Evolutionary conservation across 2,113 vertebrate species (phyloP), one percentile per base, ranked within the genome.

Genomic region (Hystrix cristata): DNA sequence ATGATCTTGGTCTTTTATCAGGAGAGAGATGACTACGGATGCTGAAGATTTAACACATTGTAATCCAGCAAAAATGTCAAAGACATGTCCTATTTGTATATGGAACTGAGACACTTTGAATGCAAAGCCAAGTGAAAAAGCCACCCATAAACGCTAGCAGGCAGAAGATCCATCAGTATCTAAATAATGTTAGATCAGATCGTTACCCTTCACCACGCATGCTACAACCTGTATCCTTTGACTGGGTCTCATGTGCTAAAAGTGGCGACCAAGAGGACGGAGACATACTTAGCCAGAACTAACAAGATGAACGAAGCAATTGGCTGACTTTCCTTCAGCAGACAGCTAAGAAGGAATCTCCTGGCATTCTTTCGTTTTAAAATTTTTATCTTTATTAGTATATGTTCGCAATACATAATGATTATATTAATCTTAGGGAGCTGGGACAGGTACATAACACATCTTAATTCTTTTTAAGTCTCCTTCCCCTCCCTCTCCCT

Each of bases 121-220:
- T 91, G 72, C 91, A 91, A 90, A 91, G 27, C 3, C 64, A 86
- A 62, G 72, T 43, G 29, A 69, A 95, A 59, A 85, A 80, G 29
- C 34, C 16, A 74, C 48, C 7, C n/a, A 46, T n/a, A 21, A 72
- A 78, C 34, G 93, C 21, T 72, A 53, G 57, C 0, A 86, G 64
- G 76, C 76, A 90, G 87, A 87, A 90, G 25, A 51, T 82, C 43
- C 53, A 60, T 10, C 0, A 0, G 6, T 18, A 29, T 48, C n/a
- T 74, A 43, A 62, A 79, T 48, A 71, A 85, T 43, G 5, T 48
- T 46, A 0, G 12, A 29, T 82, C 51, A 38, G 82, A 15, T 57
- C 21, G 29, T 0, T 0, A 1, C 11, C 31, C 25, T 53, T 81
- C 62, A 53, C 16, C 9, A 5, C 48, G 14, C 48, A 76, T 1